Evolutionary conservation across 2,113 vertebrate genomes (phyloP).

Genomic region (Festucalex cinctus): DNA sequence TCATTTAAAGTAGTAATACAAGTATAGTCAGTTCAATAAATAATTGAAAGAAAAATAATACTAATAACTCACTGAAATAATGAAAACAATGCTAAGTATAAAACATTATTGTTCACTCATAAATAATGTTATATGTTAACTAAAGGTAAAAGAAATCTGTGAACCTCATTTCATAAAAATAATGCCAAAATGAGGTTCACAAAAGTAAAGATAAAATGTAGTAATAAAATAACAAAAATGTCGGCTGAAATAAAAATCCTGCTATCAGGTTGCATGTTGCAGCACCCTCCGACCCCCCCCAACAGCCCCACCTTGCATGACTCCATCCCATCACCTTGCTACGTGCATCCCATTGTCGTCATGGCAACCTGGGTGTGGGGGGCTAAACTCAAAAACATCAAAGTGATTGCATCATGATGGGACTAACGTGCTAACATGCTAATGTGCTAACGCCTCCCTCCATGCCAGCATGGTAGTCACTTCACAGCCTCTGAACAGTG

Average conservation of each 20-base stretch:
- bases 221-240: neutral
- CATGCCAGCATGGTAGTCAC: neutral
- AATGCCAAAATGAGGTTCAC: neutral
- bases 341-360: neutral
- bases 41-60: too few relatives aligned
- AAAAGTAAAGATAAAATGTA: neutral
- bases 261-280: neutral
- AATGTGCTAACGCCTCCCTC: neutral
- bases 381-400: neutral
- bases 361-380: neutral
- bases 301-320: neutral
- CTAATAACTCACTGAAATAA: too few relatives aligned
- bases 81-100: too few relatives aligned
- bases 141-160: too few relatives aligned
- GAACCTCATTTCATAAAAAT: too few relatives aligned
- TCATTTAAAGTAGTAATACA: too few relatives aligned
- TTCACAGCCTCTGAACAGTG: neutral
- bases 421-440: neutral
- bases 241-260: neutral
- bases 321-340: neutral
- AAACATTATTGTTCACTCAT: too few relatives aligned
- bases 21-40: too few relatives aligned
- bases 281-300: neutral
- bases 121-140: too few relatives aligned
- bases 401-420: neutral